Conservation (phyloP, 1,140 invertebrate species). For the Diorhabda sublineata region DNA sequence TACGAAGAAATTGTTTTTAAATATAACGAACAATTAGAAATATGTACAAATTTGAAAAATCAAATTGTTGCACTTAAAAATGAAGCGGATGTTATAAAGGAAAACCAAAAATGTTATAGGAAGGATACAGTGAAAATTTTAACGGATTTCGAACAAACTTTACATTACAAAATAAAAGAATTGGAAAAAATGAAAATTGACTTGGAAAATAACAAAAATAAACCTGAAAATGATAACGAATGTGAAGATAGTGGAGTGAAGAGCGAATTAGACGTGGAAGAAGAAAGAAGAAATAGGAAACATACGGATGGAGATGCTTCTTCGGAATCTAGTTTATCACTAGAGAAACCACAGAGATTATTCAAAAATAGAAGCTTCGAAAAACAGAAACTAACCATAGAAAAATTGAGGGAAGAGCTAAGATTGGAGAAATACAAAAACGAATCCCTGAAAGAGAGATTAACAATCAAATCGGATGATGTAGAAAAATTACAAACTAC, state of each 20-base stretch:
- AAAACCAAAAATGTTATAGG: slow-evolving; percentile 4
- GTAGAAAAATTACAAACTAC: neutral
- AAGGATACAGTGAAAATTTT: neutral
- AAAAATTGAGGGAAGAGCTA: slow-evolving; percentile 20
- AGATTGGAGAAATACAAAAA: slow-evolving; percentile 9
- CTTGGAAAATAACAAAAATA: neutral
- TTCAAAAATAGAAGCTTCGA: slow-evolving; percentile 14
- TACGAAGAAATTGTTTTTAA: neutral
- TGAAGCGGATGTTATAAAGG: neutral
- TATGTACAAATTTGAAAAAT: neutral
- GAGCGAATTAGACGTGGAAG: neutral
- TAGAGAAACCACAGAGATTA: neutral
- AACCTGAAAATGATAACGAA: neutral
- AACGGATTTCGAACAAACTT: neutral
- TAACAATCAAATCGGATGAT: neutral
- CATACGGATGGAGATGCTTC: neutral
- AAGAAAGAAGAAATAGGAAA: neutral
- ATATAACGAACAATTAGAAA: neutral
- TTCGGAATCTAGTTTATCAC: slow-evolving; percentile 5
- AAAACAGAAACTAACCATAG: slow-evolving; percentile 24
- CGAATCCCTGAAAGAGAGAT: slow-evolving; percentile 13
- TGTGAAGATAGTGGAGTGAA: neutral
- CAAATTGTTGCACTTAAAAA: slow-evolving; percentile 3
- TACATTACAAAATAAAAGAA: slow-evolving; percentile 1
- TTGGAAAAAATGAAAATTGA: neutral